Percentiles rank a stretch among this genome's conserved stretches.
Conservation (phyloP, 1,140 invertebrate genomes). For the Trachymyrmex cornetzi region DNA sequence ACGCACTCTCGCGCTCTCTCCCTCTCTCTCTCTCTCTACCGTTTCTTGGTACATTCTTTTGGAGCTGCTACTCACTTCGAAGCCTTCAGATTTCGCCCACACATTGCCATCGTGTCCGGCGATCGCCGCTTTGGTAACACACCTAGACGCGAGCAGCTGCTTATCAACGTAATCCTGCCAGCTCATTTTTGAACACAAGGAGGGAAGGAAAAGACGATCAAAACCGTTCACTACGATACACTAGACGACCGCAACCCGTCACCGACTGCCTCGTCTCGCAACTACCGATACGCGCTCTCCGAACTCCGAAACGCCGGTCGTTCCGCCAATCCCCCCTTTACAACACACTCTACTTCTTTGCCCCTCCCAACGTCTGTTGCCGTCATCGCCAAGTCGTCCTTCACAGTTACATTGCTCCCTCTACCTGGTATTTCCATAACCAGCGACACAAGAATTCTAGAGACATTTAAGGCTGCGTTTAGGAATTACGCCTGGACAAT, state of each 20-base stretch:
- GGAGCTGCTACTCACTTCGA: conserved; percentile 92
- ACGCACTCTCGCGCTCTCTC: background rate
- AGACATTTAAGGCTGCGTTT: too few relatives aligned
- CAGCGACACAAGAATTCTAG: background rate
- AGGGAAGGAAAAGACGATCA: conserved; percentile 66
- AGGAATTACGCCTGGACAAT: too few relatives aligned
- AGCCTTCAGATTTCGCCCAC: conserved; percentile 97
- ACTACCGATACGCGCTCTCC: conserved; percentile 78
- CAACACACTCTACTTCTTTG: conserved; percentile 31
- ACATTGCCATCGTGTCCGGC: conserved; percentile 97
- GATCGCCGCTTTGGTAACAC: conserved; percentile 97
- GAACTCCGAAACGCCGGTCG: conserved; percentile 71
- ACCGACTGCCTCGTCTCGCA: conserved; percentile 81
- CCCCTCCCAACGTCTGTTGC: background rate
- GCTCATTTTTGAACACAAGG: conserved; percentile 91
- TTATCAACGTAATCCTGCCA: conserved; percentile 99
- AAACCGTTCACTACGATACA: conserved; percentile 77
- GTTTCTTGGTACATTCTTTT: conserved; percentile 39
- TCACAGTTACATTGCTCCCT: background rate
- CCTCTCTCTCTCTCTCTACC: conserved; percentile 16
- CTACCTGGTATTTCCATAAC: background rate
- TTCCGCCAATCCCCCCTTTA: conserved; percentile 59
- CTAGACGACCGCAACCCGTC: conserved; percentile 77
- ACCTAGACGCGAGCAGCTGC: conserved; percentile 97
- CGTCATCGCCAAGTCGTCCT: conserved; percentile 22